Percentiles rank a stretch among this genome's conserved stretches.
Conservation (phyloP, 2,113 vertebrate species). For the Odobenus rosmarus region DNA sequence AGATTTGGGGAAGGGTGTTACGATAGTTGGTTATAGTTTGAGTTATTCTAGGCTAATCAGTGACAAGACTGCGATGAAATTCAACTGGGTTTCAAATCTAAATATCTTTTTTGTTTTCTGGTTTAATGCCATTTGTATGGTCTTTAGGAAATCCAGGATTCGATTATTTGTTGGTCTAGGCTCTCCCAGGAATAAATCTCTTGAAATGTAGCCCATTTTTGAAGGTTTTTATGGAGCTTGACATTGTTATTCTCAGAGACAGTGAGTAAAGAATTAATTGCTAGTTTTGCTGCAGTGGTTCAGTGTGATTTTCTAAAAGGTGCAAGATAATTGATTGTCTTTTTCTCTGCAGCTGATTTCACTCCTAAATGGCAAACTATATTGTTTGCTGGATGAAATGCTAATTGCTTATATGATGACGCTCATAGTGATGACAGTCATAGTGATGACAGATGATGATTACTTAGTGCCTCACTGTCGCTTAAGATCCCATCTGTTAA, state of each 20-base stretch:
- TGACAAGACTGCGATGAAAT: neutral
- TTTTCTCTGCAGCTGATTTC: neutral
- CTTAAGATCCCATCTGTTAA: neutral
- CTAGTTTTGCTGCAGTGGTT: neutral
- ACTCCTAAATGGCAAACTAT: neutral
- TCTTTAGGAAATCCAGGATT: neutral
- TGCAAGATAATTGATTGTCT: neutral
- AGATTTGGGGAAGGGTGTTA: neutral
- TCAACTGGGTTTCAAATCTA: neutral
- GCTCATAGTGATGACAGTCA: too few species aligned
- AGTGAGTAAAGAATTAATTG: neutral
- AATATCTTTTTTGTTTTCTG: neutral
- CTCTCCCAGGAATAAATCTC: too few species aligned
- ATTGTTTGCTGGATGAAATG: neutral
- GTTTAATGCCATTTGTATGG: neutral
- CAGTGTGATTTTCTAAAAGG: neutral
- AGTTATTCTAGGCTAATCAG: neutral
- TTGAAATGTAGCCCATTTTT: neutral
- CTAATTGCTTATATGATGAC: neutral
- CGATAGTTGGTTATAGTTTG: too few species aligned
- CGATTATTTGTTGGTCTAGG: too few species aligned
- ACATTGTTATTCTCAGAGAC: neutral
- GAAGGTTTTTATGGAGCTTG: neutral
- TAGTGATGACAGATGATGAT: neutral
- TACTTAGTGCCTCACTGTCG: neutral